phyloP scores from a whole-genome alignment of 2,797 vertebrate species.

The Enteromius trimaculatus region DNA sequence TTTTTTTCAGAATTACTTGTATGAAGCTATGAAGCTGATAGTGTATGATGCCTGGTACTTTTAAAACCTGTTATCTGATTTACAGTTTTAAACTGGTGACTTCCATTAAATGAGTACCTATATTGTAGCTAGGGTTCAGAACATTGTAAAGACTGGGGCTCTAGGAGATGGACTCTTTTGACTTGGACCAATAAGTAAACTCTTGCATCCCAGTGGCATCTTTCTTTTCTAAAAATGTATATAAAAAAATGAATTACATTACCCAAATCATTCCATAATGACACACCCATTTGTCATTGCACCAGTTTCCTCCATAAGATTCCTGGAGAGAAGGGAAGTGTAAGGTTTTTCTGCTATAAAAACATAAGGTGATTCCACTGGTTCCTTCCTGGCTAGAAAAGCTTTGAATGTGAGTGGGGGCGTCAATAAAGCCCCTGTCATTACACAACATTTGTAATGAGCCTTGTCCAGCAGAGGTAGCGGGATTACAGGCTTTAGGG shows the following conservation, averaged over 20 bases:
- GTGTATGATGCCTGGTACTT: background rate
- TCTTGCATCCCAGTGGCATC: background rate
- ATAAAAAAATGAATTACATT: background rate
- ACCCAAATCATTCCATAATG: background rate
- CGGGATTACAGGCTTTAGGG: slow-evolving; percentile 41
- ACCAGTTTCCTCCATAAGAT: slow-evolving; percentile 25
- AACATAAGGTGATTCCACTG: slow-evolving; percentile 46
- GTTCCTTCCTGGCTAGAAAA: slow-evolving; percentile 49
- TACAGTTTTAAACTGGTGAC: background rate
- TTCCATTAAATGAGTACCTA: background rate
- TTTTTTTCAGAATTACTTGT: background rate
- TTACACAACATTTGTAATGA: slow-evolving; percentile 53
- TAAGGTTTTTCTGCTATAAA: slow-evolving; percentile 35
- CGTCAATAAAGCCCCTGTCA: slow-evolving; percentile 43
- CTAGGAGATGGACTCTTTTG: background rate
- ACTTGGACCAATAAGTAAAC: background rate
- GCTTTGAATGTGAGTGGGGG: slow-evolving; percentile 41
- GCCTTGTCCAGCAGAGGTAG: slow-evolving; percentile 15
- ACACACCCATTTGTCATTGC: slow-evolving; percentile 17
- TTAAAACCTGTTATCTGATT: background rate
- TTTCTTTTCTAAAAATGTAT: background rate
- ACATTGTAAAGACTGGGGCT: background rate
- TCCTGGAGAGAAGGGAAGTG: slow-evolving; percentile 36
- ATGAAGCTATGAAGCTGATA: background rate
- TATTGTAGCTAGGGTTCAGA: background rate